Conservation (phyloP, 2,113 vertebrate species). For the Xenopus borealis region DNA sequence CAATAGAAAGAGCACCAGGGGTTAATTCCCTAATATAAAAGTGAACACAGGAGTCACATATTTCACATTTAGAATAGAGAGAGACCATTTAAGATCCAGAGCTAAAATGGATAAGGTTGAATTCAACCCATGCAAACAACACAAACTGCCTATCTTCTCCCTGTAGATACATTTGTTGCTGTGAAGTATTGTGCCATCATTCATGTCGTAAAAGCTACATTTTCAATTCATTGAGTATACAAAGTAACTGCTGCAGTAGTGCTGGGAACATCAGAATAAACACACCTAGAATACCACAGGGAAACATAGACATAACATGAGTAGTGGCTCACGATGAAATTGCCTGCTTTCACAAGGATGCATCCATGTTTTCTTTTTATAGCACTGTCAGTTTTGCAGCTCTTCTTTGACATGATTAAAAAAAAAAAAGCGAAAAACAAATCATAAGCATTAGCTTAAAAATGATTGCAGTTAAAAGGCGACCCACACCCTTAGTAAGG, state of each 20-base stretch:
- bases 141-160: neutral
- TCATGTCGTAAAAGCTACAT: conserved; percentile 14
- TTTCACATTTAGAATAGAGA: conserved; percentile 18
- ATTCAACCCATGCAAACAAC: neutral
- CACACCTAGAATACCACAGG: neutral
- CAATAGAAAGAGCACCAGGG: conserved; percentile 23
- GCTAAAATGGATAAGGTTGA: neutral
- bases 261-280: neutral
- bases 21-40: conserved; percentile 17
- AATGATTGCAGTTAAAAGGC: too few species aligned
- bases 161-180: neutral
- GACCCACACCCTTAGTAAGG: too few species aligned
- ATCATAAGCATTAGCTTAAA: too few species aligned
- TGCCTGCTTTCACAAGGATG: neutral
- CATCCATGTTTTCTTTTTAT: too few species aligned
- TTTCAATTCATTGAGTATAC: conserved; percentile 11
- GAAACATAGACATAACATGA: neutral
- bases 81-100: neutral
- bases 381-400: too few species aligned
- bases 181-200: conserved; percentile 2
- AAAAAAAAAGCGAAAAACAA: too few species aligned
- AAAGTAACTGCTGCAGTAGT: conserved; percentile 5
- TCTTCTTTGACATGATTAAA: neutral
- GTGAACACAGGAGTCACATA: conserved; percentile 11
- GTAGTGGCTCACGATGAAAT: neutral